These are phyloP conservation scores for Vombatus ursinus DNA, from an alignment of 2,113 vertebrate species.

Conservation along the genomic window DNA sequence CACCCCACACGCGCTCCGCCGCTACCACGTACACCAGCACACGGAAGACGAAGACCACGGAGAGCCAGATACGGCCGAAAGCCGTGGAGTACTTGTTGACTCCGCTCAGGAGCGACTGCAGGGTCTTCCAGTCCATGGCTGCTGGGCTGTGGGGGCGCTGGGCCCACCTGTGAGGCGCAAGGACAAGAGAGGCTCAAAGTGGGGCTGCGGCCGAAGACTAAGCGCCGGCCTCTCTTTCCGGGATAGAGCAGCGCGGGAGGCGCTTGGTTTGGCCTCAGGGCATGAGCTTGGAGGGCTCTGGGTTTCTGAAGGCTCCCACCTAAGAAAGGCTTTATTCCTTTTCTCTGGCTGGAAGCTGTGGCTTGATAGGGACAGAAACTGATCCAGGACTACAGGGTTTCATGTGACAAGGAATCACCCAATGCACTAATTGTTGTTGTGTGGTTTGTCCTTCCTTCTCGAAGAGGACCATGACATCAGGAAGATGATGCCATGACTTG, in stretches of 20 bases:
- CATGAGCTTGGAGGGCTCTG: not conserved
- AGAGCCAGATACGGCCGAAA: constrained; percentile 95
- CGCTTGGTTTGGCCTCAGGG: not conserved
- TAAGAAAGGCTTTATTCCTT: not conserved
- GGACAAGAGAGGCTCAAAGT: not conserved
- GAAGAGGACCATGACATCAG: too few relatives aligned
- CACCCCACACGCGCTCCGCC: constrained; percentile 91
- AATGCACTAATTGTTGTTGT: not conserved
- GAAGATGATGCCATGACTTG: too few relatives aligned
- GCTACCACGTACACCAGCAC: constrained; percentile 95
- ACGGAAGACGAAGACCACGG: constrained; percentile 93
- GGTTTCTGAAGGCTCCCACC: too few relatives aligned
- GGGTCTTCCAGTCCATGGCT: constrained; percentile 92
- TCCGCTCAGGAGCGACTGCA: constrained; percentile 88
- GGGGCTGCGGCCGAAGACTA: not conserved
- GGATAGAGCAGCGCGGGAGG: too few relatives aligned
- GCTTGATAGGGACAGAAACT: not conserved
- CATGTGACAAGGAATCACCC: not conserved
- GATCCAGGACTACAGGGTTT: not conserved
- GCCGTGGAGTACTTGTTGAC: constrained; percentile 95
- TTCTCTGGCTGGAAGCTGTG: not conserved
- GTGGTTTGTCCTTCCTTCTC: too few relatives aligned
- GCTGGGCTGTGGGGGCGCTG: rapidly evolving
- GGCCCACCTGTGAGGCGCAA: constrained; percentile 52
- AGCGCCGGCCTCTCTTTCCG: too few relatives aligned